These are phyloP conservation scores for Luperina nickerlii DNA, from an alignment of 2,888 invertebrate species.

Conservation along the genomic window DNA sequence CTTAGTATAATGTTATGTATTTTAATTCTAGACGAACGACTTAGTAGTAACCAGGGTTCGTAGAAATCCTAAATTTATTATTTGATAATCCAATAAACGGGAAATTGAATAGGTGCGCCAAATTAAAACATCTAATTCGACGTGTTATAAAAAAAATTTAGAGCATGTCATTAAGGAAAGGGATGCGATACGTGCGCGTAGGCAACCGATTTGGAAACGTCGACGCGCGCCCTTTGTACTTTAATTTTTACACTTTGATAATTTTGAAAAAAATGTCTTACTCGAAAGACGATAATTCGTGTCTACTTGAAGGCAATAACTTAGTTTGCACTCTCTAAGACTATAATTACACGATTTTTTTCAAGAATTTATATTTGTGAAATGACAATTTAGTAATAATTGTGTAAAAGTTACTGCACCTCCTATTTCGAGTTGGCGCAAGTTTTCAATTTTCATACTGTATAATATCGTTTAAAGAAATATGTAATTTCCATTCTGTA, in stretches of 20 bases:
- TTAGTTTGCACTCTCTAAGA: too few relatives aligned
- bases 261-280: too few relatives aligned
- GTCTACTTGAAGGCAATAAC: too few relatives aligned
- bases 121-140: background rate
- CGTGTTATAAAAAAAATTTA: background rate
- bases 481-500: background rate
- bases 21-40: constrained; percentile 5
- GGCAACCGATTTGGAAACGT: too few relatives aligned
- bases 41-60: background rate
- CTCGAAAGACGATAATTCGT: too few relatives aligned
- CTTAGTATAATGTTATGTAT: constrained; percentile 1
- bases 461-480: background rate
- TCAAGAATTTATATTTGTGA: too few relatives aligned
- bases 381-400: background rate
- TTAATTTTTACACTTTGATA: too few relatives aligned
- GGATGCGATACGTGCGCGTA: too few relatives aligned
- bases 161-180: background rate
- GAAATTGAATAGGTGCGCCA: background rate
- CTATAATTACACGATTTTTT: too few relatives aligned
- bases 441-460: background rate
- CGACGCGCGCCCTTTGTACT: too few relatives aligned
- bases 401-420: background rate
- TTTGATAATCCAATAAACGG: background rate
- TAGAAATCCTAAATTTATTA: background rate
- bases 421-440: background rate